Base-by-base conservation (phyloP, 2,888 invertebrate genomes). In the Leptura quadrifasciata region DNA sequence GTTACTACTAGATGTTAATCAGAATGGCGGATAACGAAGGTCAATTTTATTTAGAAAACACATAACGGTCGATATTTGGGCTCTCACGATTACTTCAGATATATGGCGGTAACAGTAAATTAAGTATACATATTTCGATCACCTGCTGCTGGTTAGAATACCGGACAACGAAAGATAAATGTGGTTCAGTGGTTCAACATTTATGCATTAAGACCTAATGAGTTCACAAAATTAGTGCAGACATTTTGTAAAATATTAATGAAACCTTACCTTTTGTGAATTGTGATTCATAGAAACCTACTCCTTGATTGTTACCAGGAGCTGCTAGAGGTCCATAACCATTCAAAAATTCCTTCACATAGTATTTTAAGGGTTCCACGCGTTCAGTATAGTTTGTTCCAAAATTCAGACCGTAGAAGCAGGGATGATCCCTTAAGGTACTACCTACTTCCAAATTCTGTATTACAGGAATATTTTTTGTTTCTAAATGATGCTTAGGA, bases 351-450 rank as follows among this genome's bases (percentile, higher is more conserved):
- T 81, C 93, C 78, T 92, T 91, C 1, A 94, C 89, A 27, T 92
- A 93, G 73, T 93, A 65, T 21, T 68, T 71, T 54, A 79, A 31
- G 0, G 79, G 75, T 47, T 76, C 39, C 1, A 65, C 31, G 9
- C 76, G 75, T 18, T 79, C 88, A 3, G 92, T 91, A 69, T 92
- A 91, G 84, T 95, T 94, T 1, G 94, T 91, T 64, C 93, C 89
- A 85, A 95, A 95, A 0, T 93, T 93, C 74, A 95, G 89, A 3
- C 94, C 94, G 4, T 93, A 92, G 78, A 94, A 92, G 0, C 93
- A 93, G 3, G 94, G 90, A 84, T 95, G 95, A 87, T 95, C 95
- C 86, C 94, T 94, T 0, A 96, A 90, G 87, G 95, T 95, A 83
- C 92, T 91, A 2, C 96, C 96, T 0, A 96, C 95, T 0, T 93